Conservation (phyloP, 64 coral and sea anemone genomes). For the Montipora sp. region DNA sequence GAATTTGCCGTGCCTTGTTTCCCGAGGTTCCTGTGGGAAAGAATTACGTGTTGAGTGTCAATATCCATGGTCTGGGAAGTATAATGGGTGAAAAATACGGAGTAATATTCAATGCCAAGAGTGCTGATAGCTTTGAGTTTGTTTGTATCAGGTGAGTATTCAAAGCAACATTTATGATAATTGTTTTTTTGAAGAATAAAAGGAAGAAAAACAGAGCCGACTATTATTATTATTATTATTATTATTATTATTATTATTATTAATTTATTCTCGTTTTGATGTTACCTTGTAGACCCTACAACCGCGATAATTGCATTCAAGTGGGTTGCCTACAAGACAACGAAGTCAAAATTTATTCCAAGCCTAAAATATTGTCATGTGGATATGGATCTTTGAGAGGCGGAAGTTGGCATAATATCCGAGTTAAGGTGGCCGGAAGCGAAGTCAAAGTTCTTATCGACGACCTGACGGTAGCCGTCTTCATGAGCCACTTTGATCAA, state of each 20-base stretch:
- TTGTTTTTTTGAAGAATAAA: background rate
- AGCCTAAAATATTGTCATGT: conserved; percentile 5
- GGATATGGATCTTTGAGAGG: conserved; percentile 2
- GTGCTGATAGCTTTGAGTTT: conserved; percentile 41
- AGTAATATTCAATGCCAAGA: conserved; percentile 29
- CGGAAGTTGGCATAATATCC: conserved; percentile 29
- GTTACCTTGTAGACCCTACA: conserved; percentile 12
- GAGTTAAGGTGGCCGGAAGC: conserved; percentile 13
- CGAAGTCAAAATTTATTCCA: background rate
- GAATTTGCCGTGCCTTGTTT: conserved; percentile 9
- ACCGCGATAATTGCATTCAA: background rate
- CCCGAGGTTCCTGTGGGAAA: background rate
- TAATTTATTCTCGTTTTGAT: too few species aligned
- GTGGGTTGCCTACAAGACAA: background rate
- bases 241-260: too few species aligned
- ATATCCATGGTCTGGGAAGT: background rate
- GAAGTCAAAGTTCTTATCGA: conserved; percentile 17
- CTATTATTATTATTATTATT: too few species aligned
- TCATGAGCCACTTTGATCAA: background rate
- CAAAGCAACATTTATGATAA: background rate
- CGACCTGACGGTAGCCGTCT: conserved; percentile 6
- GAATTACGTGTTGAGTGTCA: conserved; percentile 16
- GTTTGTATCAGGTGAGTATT: conserved; percentile 18
- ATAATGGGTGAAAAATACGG: conserved; percentile 20
- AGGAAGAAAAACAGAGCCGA: too few species aligned